Evolutionary conservation across 1,140 invertebrate genomes (phyloP).

Genomic region (Meteorus sp.): DNA sequence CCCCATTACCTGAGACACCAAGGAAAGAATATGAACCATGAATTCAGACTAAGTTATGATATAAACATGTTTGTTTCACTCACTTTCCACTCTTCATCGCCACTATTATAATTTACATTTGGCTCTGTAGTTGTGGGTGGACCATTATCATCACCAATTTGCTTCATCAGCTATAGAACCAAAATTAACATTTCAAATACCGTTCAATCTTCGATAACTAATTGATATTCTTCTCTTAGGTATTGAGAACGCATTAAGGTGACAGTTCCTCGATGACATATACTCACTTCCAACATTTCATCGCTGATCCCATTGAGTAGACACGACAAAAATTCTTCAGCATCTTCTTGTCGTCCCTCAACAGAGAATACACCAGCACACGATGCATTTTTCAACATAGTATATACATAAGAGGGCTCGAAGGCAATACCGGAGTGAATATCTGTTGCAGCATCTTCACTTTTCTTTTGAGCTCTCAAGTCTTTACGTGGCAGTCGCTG

Average conservation of each 20-base stretch:
- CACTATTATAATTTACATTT: constrained; percentile 57
- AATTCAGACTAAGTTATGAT: too few species aligned
- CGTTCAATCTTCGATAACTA: too few species aligned
- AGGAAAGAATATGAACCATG: constrained; percentile 19
- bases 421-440: constrained; percentile 69
- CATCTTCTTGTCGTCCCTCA: constrained; percentile 90
- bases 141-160: constrained; percentile 58
- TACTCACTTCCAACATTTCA: constrained; percentile 85
- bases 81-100: constrained; percentile 76
- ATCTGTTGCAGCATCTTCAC: constrained; percentile 46
- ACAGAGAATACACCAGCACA: constrained; percentile 70
- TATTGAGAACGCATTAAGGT: too few species aligned
- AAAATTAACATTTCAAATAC: too few species aligned
- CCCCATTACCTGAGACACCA: constrained; percentile 70
- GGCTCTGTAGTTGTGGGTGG: constrained; percentile 31
- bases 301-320: constrained; percentile 92
- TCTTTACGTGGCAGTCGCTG: constrained; percentile 59
- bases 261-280: not conserved
- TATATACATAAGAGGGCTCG: constrained; percentile 81
- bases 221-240: too few species aligned
- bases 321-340: constrained; percentile 92
- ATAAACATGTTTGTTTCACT: constrained; percentile 32
- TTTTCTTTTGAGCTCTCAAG: constrained; percentile 46
- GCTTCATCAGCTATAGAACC: constrained; percentile 68
- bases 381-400: constrained; percentile 75